Evolutionary conservation across 2,113 vertebrate species (phyloP), one percentile per base, ranked within the genome.

Genomic region (Paradoxurus hermaphroditus): DNA sequence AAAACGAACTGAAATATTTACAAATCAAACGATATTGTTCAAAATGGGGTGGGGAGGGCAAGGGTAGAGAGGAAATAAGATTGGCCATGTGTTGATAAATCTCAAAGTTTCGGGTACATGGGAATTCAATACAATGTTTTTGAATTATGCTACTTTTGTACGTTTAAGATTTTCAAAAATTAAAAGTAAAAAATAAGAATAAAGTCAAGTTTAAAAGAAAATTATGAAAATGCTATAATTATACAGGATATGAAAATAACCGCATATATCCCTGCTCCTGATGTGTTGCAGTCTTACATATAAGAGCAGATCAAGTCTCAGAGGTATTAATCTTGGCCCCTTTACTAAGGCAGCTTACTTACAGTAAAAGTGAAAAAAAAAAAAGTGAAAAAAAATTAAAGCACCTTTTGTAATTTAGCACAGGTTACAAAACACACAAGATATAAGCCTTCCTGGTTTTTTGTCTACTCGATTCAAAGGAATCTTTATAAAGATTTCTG

Each of bases 301-400:
- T 29, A 39, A 86, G 84, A 77, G 63, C 31, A 41, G 16, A 36
- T 36, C 13, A 49, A 46, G n/a, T 25, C 67, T 67, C 63, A 46
- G 29, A 78, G 68, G 53, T 65, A 8, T 36, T 92, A 11, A 67
- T 27, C 75, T 82, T 4, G 44, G 92, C 59, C 41, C 18, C 56
- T 86, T 65, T 44, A 87, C 89, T 70, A 92, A 90, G 67, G 81
- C 89, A 62, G 49, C 31, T 90, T 95, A 93, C 96, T 97, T 95
- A 93, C 83, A 93, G 56, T 83, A 70, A 6, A 95, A 49, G 46
- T 62, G 0, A 25, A 41, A 27, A 39, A 39, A 27, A n/a, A 51
- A 67, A 36, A 75, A 31, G n/a, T n/a, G n/a, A 31, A 49, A 31
- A n/a, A 79, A 36, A 53, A n/a, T 34, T 29, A 91, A 83, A 62